phyloP scores from a whole-genome alignment of 1,140 invertebrate species.

The Neodiprion virginianus region DNA sequence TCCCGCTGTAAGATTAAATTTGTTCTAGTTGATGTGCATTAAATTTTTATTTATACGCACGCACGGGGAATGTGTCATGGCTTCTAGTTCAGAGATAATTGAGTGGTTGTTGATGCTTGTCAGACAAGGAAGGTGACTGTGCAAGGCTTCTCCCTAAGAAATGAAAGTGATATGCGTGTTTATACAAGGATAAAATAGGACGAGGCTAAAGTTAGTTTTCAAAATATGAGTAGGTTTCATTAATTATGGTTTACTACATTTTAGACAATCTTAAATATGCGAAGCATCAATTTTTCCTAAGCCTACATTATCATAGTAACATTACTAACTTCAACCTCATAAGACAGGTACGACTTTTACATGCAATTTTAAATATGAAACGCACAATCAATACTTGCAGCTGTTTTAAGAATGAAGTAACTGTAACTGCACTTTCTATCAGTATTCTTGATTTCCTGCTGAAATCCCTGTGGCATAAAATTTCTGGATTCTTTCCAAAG shows the following conservation, averaged over 20 bases:
- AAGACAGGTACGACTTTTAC: no score
- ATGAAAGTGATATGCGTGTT: background rate
- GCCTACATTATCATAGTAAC: background rate
- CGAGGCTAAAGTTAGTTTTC: no score
- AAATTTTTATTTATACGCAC: background rate
- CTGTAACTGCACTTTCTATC: slow-evolving; percentile 26
- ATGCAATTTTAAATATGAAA: no score
- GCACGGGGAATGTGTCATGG: background rate
- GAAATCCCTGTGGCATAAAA: slow-evolving; percentile 33
- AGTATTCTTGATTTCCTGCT: slow-evolving; percentile 29
- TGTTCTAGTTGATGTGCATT: no score
- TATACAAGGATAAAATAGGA: background rate
- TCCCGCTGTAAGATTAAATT: no score
- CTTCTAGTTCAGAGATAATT: background rate
- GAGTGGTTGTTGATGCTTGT: background rate
- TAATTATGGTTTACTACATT: no score
- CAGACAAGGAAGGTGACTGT: background rate
- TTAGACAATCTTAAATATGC: no score
- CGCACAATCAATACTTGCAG: slow-evolving; percentile 40
- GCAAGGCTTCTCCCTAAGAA: background rate
- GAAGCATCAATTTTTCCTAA: background rate
- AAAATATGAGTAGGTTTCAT: no score
- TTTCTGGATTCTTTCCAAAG: slow-evolving; percentile 40
- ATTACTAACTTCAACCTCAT: slow-evolving; percentile 14
- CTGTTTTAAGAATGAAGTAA: slow-evolving; percentile 39